Evolutionary conservation across 2,888 invertebrate species (phyloP), one percentile per base, ranked within the genome.

Genomic region (Apamea monoglypha): DNA sequence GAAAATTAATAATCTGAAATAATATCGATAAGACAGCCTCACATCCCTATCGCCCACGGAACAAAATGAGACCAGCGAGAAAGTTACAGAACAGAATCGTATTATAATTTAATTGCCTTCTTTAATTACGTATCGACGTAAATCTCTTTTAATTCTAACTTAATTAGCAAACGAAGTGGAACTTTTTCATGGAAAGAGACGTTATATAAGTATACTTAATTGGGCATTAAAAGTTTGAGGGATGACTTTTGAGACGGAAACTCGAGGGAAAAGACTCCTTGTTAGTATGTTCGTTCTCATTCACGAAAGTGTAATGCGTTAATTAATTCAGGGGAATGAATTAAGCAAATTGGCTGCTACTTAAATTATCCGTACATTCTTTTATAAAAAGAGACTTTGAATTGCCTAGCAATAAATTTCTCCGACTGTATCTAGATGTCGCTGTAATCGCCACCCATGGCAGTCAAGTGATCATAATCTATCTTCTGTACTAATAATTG

Each of bases 21-120:
- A 40, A 29, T 53, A 67, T 85, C 85, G 82, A 85, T 71, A 68
- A 16, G 7, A 29, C 12, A 8, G 14, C 1, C 1, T 1, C 10
- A 14, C 83, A 64, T 64, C 83, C 64, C 74, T 83, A 87, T 0
- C 0, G 29, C 67, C 73, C 25, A 59, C 53, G 74, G 71, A 68
- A 77, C 74, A 71, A 83, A 87, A 88, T 73, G 73, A 85, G 79
- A 86, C 69, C 63, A 81, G 68, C 40, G 32, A 85, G 88, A 87
- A 86, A 86, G 83, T 87, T 79, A 63, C 80, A 80, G 85, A 85
- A 85, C 85, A 87, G 85, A 76, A 82, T 80, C 78, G 87, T 83
- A 88, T 88, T 87, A 88, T 87, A 88, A 88, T 88, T 87, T 88
- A 83, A 88, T 88, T 88, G 87, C 80, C 80, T 85, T 88, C 80